Evolutionary conservation across 2,888 invertebrate genomes (phyloP).

Genomic region (Trichopoda pennipes): DNA sequence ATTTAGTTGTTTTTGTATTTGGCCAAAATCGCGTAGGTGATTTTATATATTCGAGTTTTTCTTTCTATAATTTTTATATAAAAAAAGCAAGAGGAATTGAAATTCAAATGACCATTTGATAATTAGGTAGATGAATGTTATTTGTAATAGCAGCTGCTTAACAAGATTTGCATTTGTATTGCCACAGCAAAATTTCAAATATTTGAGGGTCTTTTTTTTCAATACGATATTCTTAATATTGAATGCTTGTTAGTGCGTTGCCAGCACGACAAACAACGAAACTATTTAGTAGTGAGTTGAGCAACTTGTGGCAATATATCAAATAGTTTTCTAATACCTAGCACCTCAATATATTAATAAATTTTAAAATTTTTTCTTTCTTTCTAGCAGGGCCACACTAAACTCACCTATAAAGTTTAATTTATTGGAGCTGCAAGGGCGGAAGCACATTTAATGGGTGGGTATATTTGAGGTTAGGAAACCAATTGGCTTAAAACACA

Average conservation of each 20-base stretch:
- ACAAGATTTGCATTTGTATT: conserved; percentile 30
- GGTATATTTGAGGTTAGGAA: no score
- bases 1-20: conserved; percentile 70
- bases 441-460: not conserved
- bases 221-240: not conserved
- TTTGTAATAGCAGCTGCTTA: conserved; percentile 64
- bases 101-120: conserved; percentile 57
- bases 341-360: conserved; percentile 56
- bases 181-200: conserved; percentile 58
- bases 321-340: conserved; percentile 12
- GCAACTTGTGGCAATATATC: conserved; percentile 12
- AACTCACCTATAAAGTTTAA: no score
- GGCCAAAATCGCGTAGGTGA: conserved; percentile 35
- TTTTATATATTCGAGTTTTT: not conserved
- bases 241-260: conserved; percentile 5
- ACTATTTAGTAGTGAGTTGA: conserved; percentile 16
- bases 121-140: conserved; percentile 52
- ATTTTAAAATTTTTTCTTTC: not conserved
- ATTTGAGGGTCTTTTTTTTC: conserved; percentile 55
- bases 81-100: not conserved
- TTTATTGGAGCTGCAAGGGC: not conserved
- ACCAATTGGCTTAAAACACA: no score
- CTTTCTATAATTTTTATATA: not conserved
- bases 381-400: not conserved
- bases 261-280: not conserved